These are phyloP conservation scores for Chiloscyllium punctatum DNA, from an alignment of 2,797 vertebrate genomes.

Conservation along the genomic window DNA sequence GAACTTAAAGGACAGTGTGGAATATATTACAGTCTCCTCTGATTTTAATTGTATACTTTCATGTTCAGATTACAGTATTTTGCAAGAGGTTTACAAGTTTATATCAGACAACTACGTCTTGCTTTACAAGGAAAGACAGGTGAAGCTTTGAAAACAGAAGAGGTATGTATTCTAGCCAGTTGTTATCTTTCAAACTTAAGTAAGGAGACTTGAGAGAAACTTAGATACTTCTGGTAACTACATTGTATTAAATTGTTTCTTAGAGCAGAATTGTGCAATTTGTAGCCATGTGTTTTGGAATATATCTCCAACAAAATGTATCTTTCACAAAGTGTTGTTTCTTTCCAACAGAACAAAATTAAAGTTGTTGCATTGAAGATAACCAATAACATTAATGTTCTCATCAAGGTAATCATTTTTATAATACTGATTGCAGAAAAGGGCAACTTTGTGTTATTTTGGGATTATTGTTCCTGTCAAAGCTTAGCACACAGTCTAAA, in stretches of 20 bases:
- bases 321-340: neutral
- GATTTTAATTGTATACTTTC: neutral
- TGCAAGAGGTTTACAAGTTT: constrained; percentile 91
- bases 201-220: neutral
- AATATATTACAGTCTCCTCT: neutral
- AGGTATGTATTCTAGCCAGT: constrained; percentile 57
- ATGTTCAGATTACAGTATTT: constrained; percentile 86
- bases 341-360: constrained; percentile 85
- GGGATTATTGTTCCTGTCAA: neutral
- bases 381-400: constrained; percentile 96
- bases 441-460: constrained; percentile 1
- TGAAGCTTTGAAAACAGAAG: constrained; percentile 93
- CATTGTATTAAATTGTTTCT: neutral
- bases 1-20: neutral
- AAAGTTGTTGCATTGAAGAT: constrained; percentile 99
- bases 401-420: constrained; percentile 81
- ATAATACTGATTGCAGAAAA: neutral
- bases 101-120: constrained; percentile 89
- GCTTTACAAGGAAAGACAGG: constrained; percentile 95
- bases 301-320: neutral
- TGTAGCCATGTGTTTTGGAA: neutral
- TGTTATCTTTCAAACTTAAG: neutral
- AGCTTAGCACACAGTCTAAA: neutral
- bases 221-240: too few relatives aligned
- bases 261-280: neutral